phyloP scores from a whole-genome alignment of 2,888 invertebrate genomes.

The Capitulum mitella region DNA sequence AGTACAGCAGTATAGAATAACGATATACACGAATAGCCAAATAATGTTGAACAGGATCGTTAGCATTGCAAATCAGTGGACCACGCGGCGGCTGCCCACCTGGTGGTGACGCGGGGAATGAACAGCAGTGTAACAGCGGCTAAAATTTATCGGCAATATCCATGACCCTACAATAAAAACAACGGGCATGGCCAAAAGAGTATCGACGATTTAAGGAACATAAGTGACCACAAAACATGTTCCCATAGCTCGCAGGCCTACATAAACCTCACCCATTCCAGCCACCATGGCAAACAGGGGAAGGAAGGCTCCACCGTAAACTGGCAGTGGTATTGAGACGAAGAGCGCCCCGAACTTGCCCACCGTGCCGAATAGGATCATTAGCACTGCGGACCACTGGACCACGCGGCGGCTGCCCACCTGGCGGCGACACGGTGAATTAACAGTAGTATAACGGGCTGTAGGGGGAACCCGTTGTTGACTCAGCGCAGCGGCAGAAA shows the following conservation, averaged over 20 bases:
- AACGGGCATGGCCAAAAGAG: too few relatives aligned
- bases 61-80: constrained; percentile 52
- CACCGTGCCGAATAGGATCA: constrained; percentile 65
- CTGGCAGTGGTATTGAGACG: constrained; percentile 36
- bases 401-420: constrained; percentile 43
- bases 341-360: constrained; percentile 55
- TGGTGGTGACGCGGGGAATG: constrained; percentile 12
- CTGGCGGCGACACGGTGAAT: constrained; percentile 27
- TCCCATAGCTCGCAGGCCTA: too few relatives aligned
- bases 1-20: too few relatives aligned
- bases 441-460: neutral
- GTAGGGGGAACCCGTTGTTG: neutral
- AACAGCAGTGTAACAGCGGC: neutral
- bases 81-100: constrained; percentile 43
- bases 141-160: too few relatives aligned
- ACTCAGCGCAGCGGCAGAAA: too few relatives aligned
- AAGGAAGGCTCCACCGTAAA: constrained; percentile 34
- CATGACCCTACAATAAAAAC: too few relatives aligned
- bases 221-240: too few relatives aligned
- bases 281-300: constrained; percentile 34
- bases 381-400: constrained; percentile 55
- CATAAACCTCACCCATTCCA: constrained; percentile 35
- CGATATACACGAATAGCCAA: too few relatives aligned
- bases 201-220: too few relatives aligned
- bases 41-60: constrained; percentile 68